Evolutionary conservation across 2,888 invertebrate genomes (phyloP).

Genomic region (Dasypogon diadema): DNA sequence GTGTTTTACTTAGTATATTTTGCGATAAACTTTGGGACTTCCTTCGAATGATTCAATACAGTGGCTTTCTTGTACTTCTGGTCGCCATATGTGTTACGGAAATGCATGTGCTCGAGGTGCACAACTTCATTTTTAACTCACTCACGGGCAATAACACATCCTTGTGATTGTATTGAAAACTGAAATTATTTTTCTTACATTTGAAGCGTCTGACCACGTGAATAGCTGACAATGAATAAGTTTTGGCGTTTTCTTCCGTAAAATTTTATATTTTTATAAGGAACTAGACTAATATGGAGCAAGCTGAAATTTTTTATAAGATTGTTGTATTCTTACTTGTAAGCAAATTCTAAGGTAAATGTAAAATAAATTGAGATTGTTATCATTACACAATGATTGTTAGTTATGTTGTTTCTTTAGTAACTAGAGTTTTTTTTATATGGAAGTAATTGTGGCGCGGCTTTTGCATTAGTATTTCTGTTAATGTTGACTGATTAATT

Average conservation of each 20-base stretch:
- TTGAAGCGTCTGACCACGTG: neutral
- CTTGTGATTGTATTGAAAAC: slow-evolving; percentile 63
- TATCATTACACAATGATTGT: neutral
- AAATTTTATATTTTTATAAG: slow-evolving; percentile 39
- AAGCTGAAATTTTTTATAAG: neutral
- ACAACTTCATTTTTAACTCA: slow-evolving; percentile 71
- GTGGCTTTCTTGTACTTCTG: slow-evolving; percentile 78
- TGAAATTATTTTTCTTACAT: neutral
- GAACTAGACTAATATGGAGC: neutral
- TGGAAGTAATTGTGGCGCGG: neutral
- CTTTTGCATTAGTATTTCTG: slow-evolving; percentile 11
- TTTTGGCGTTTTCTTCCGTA: slow-evolving; percentile 1
- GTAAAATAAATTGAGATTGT: neutral
- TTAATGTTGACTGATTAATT: slow-evolving; percentile 39
- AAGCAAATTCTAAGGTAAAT: neutral
- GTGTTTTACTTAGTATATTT: slow-evolving; percentile 81
- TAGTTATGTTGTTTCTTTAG: neutral
- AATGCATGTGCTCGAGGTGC: slow-evolving; percentile 76
- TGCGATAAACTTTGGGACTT: slow-evolving; percentile 87
- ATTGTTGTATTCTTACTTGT: neutral
- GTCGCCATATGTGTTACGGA: slow-evolving; percentile 79
- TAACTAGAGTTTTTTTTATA: neutral
- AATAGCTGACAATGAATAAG: neutral
- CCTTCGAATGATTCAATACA: slow-evolving; percentile 76
- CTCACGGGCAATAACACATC: slow-evolving; percentile 67